A percentile compares a stretch with the other conserved stretches of the same genome.
phyloP scores from a whole-genome alignment of 53 echinoderm and acorn worm species.

The Crossaster papposus region DNA sequence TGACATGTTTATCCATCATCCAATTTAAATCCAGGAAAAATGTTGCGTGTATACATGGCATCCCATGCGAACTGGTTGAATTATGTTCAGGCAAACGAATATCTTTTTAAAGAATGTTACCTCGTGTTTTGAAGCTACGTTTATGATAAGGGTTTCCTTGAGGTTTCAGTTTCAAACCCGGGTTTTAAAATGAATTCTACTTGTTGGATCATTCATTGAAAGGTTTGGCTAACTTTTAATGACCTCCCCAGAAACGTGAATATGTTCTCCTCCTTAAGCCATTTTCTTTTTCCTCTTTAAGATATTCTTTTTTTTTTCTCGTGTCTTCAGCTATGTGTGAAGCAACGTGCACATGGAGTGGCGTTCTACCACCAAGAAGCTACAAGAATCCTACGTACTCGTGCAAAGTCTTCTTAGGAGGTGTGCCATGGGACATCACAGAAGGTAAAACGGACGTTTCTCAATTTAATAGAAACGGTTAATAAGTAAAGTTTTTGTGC shows the following conservation, averaged over 20 bases:
- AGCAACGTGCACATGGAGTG: slow-evolving; percentile 93
- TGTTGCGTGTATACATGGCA: too few species aligned
- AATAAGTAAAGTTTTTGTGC: neutral
- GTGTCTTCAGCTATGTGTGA: slow-evolving; percentile 78
- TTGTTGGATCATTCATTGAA: neutral
- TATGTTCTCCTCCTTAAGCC: neutral
- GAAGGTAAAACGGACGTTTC: slow-evolving; percentile 62
- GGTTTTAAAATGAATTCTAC: too few species aligned
- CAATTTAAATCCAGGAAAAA: too few species aligned
- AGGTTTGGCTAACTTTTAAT: neutral
- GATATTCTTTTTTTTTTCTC: neutral
- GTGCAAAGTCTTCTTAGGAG: slow-evolving; percentile 95
- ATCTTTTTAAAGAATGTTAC: too few species aligned
- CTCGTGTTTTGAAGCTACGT: too few species aligned
- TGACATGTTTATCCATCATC: too few species aligned
- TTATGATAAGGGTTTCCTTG: too few species aligned
- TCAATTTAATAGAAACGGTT: slow-evolving; percentile 9
- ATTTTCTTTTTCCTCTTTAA: neutral
- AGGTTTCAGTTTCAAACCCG: too few species aligned
- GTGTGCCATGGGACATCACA: slow-evolving; percentile 98
- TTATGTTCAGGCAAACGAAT: too few species aligned
- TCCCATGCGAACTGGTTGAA: too few species aligned
- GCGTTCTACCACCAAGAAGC: slow-evolving; percentile 82
- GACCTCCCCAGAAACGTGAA: neutral
- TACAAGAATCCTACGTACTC: slow-evolving; percentile 94